Evolutionary conservation across 2,888 invertebrate genomes (phyloP), one percentile per base, ranked within the genome.

Genomic region (Leuctra nigra): DNA sequence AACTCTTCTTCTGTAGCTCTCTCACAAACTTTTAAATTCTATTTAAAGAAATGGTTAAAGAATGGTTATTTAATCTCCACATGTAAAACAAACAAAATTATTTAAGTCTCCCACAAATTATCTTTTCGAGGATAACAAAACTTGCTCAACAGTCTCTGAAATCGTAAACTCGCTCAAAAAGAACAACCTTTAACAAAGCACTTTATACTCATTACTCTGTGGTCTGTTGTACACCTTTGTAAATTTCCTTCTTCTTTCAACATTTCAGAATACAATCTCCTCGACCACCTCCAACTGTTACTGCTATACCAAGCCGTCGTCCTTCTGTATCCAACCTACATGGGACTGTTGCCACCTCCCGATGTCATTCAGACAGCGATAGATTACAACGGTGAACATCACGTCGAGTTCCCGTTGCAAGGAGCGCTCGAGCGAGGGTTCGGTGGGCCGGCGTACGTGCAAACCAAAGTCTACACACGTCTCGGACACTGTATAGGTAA

Each of bases 401-500:
- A 62, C 1, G 47, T 69, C 29, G 71, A 75, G 1, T 75, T 70
- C 58, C 71, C 75, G 20, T 61, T 86, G 24, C 70, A 75, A 63
- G 65, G 68, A 6, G 69, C 74, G 7, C 65, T 86, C 54, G 73
- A 77, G 56, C 65, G 68, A 47, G 81, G 77, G 1, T 64, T 86
- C 13, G 84, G 84, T 0, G 80, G 81, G 2, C 63, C 71, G 2
- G 72, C 77, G 20, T 83, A 76, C 64, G 72, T 84, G 0, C 70
- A 73, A 24, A 76, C 71, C 55, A 74, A 79, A 58, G 68, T 84
- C 0, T 68, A 68, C 62, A 75, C 83, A 50, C 76, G 78, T 48
- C 72, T 72, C 52, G 80, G 80, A 9, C 72, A 81, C 64, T 68
- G 75, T 59, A 74, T 80, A 58, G 82, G 83, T 83, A 64, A 68